A percentile compares a stretch with the other conserved stretches of the same genome.
phyloP scores from a whole-genome alignment of 1,140 invertebrate species.

The Pectinophora gossypiella region DNA sequence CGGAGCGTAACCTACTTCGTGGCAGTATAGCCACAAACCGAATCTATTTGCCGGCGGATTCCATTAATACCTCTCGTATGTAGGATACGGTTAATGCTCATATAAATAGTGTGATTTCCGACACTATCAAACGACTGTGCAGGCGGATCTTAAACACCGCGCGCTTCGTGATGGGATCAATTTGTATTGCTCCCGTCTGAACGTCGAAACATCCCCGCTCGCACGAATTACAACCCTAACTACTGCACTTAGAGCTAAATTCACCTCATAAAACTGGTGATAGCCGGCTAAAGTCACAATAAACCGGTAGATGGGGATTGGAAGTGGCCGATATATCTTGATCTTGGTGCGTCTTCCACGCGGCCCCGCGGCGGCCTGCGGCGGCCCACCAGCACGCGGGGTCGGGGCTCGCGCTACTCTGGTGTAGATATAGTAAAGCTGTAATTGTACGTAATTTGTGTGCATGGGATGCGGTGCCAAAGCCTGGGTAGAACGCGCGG shows the following conservation, averaged over 20 bases:
- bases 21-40: not conserved
- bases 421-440: constrained; percentile 32
- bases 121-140: constrained; percentile 8
- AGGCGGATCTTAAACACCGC: constrained; percentile 20
- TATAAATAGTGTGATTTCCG: constrained; percentile 24
- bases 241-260: constrained; percentile 26
- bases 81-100: constrained; percentile 17
- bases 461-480: constrained; percentile 41
- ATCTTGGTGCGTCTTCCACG: not conserved
- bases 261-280: constrained; percentile 22
- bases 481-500: constrained; percentile 33
- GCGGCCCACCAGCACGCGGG: not conserved
- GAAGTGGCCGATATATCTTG: constrained; percentile 27
- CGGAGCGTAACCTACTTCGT: not conserved
- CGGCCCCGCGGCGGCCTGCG: not conserved
- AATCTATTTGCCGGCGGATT: constrained; percentile 1
- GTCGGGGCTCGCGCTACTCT: constrained; percentile 15
- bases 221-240: constrained; percentile 38
- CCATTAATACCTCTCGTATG: not conserved
- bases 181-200: constrained; percentile 52
- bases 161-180: constrained; percentile 48
- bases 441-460: constrained; percentile 60
- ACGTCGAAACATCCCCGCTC: constrained; percentile 14
- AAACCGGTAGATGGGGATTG: constrained; percentile 43
- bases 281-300: constrained; percentile 41